Evolutionary conservation across 2,113 vertebrate genomes (phyloP), one percentile per base, ranked within the genome.

Genomic region (Epinephelus cyanopodus): DNA sequence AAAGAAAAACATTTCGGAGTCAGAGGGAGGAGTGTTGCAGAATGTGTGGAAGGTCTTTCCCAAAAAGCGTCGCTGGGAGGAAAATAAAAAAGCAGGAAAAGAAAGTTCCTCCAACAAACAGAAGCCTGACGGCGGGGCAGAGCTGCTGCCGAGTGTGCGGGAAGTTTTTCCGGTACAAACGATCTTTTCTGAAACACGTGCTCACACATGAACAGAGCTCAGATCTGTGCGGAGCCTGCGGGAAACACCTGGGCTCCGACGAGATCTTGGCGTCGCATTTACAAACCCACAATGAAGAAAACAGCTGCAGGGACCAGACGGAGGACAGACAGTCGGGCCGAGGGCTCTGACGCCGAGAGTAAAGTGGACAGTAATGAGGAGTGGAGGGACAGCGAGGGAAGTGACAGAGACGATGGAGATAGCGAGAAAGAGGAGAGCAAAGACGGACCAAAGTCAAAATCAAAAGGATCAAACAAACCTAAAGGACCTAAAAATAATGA

Each of bases 141-240:
- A 84, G 74, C 4, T 56, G 81, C 4, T 82, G 88, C 65, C 68
- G 78, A 56, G 74, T 88, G 0, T 85, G 87, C 12, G 75, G 79
- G 0, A 85, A 82, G 56, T n/a, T 47, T 23, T 89, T 87, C 66
- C 60, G 33, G 2, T 13, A 73, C 78, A 84, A 42, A 33, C 82
- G 81, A 1, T 87, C 72, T 14, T 89, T 89, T 56, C 74, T 84
- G 48, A 89, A 89, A 79, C 79, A 87, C 15, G 52, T 82, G 0
- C 71, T 89, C 0, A 7, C 2, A 1, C 88, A 87, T 42, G 60
- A 71, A 15, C 60, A 57, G 12, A 77, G 56, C 63, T 48, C 88
- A 0, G 68, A 74, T 12, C 62, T 60, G 64, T 90, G 85, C 0
- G 76, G 82, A 3, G 85, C 79, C 0, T 87, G 82, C 6, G 82